Evolutionary conservation across 2,113 vertebrate species (phyloP).

Genomic region (Cichladusa arquata): DNA sequence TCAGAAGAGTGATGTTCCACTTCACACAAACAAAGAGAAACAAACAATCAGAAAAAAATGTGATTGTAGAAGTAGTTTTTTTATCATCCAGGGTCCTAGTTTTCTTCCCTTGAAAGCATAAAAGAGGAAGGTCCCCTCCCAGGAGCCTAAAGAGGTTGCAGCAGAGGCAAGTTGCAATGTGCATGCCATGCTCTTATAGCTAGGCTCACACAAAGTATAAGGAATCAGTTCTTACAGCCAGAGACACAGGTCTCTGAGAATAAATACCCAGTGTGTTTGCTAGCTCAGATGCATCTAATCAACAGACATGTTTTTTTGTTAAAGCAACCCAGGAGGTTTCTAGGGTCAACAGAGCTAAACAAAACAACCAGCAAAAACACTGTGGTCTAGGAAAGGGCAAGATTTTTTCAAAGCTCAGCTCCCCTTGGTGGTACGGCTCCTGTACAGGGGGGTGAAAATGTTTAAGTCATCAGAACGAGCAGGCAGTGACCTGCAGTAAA

Average conservation of each 20-base stretch:
- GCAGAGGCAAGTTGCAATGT: not conserved
- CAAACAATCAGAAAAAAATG: not conserved
- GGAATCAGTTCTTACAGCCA: not conserved
- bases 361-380: constrained; percentile 10
- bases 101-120: constrained; percentile 33
- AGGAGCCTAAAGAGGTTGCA: not conserved
- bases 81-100: not conserved
- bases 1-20: not conserved
- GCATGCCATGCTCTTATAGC: not conserved
- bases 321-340: constrained; percentile 5
- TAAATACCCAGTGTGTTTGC: not conserved
- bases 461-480: constrained; percentile 29
- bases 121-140: not conserved
- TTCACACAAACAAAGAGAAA: not conserved
- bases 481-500: constrained; percentile 26
- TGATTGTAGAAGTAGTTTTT: not conserved
- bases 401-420: not conserved
- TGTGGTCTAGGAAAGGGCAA: not conserved
- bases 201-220: not conserved
- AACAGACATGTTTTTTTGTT: not conserved
- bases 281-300: not conserved
- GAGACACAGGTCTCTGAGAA: not conserved
- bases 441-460: not conserved
- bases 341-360: constrained; percentile 25
- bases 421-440: accelerated